Evolutionary conservation across 2,888 invertebrate genomes (phyloP).

Genomic region (Amiota minor): DNA sequence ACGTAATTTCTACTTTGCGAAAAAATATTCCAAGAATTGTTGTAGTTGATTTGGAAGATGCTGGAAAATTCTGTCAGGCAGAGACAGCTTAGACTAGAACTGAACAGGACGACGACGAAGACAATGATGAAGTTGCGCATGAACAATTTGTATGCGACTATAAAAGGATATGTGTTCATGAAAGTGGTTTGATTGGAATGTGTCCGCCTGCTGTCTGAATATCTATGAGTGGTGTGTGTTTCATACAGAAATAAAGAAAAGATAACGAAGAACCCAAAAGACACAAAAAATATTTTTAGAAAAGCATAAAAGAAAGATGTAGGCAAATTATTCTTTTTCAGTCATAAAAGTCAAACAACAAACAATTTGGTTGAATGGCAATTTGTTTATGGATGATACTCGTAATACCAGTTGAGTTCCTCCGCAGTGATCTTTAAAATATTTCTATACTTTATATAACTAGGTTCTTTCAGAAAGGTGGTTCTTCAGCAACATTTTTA

Average conservation of each 20-base stretch:
- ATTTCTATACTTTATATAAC: no score
- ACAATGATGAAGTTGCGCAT: conserved; percentile 50
- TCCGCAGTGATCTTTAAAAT: no score
- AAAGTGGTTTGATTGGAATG: conserved; percentile 32
- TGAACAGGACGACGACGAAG: background rate
- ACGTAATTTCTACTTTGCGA: conserved; percentile 39
- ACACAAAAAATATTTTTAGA: conserved; percentile 6
- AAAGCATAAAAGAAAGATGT: conserved; percentile 21
- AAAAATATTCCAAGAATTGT: conserved; percentile 69
- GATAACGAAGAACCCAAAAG: background rate
- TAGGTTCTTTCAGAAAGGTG: no score
- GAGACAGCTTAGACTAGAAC: background rate
- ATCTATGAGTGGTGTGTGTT: conserved; percentile 15
- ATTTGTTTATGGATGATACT: no score
- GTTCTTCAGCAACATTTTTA: no score
- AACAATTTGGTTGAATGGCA: no score
- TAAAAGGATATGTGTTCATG: conserved; percentile 46
- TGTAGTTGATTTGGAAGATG: conserved; percentile 67
- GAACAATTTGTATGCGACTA: conserved; percentile 67
- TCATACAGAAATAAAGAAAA: conserved; percentile 25
- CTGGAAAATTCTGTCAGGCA: conserved; percentile 1
- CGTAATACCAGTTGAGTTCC: no score
- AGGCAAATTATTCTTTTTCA: background rate
- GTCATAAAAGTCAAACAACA: no score
- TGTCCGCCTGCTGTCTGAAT: conserved; percentile 56